A percentile compares a stretch with the other conserved stretches of the same genome.
Conservation (phyloP, 2,888 invertebrate genomes). For the Netelia virgata region DNA sequence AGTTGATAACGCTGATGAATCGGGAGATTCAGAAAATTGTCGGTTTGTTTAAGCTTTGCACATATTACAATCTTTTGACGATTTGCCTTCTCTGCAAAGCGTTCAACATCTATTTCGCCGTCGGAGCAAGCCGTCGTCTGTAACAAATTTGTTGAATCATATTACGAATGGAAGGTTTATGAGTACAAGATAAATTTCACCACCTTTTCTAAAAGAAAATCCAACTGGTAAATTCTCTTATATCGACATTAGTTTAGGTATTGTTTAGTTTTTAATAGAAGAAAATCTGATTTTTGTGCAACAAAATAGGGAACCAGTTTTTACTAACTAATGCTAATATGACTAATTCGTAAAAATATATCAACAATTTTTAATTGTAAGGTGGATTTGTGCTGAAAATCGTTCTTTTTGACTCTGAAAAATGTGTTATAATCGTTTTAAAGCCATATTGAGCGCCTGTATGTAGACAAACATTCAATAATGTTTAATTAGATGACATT, state of each 20-base stretch:
- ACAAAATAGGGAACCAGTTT: background rate
- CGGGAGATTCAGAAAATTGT: constrained; percentile 74
- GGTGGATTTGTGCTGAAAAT: background rate
- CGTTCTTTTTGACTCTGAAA: background rate
- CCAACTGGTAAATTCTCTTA: too few species aligned
- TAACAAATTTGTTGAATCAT: constrained; percentile 20
- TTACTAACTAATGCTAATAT: background rate
- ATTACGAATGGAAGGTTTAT: too few species aligned
- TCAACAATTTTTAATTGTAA: background rate
- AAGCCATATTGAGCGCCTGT: too few species aligned
- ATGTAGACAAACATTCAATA: constrained; percentile 12
- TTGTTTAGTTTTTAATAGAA: too few species aligned
- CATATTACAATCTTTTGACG: constrained; percentile 79
- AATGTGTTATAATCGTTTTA: too few species aligned
- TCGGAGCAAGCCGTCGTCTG: constrained; percentile 78
- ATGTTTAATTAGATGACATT: background rate
- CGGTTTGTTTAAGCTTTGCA: constrained; percentile 64
- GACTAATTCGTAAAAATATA: background rate
- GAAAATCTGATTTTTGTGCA: background rate
- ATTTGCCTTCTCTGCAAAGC: constrained; percentile 79
- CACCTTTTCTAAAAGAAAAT: too few species aligned
- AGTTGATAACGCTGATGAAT: constrained; percentile 81
- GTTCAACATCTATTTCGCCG: constrained; percentile 81
- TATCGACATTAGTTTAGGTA: too few species aligned
- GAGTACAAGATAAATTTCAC: too few species aligned